phyloP scores from a whole-genome alignment of 2,797 vertebrate species.

The Garrulus glandarius region DNA sequence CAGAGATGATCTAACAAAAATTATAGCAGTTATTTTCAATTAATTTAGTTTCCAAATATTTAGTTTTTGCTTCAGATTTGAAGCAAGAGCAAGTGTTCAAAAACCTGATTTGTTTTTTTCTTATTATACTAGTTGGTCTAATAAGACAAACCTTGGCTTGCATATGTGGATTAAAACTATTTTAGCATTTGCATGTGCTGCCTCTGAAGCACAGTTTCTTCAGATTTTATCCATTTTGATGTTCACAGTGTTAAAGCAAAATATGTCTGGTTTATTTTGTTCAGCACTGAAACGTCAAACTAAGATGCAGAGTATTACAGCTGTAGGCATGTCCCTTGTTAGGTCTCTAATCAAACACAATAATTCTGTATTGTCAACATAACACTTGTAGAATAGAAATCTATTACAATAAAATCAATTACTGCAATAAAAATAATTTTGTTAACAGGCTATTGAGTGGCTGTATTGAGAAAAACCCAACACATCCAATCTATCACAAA shows the following conservation, averaged over 20 bases:
- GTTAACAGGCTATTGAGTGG: not conserved
- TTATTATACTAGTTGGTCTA: not conserved
- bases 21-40: not conserved
- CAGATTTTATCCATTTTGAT: not conserved
- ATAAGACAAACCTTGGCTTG: not conserved
- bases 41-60: not conserved
- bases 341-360: not conserved
- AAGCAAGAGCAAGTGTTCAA: not conserved
- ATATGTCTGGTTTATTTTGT: not conserved
- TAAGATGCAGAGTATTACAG: not conserved
- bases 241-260: not conserved
- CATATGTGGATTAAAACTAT: not conserved
- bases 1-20: not conserved
- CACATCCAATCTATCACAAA: not conserved
- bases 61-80: not conserved
- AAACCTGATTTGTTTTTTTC: not conserved
- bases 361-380: not conserved
- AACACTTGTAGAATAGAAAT: not conserved
- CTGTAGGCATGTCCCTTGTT: not conserved
- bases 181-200: not conserved
- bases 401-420: not conserved
- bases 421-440: not conserved
- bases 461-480: not conserved
- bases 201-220: not conserved
- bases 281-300: not conserved